Evolutionary conservation across 2,888 invertebrate species (phyloP), one percentile per base, ranked within the genome.

Genomic region (Andrena marginata): DNA sequence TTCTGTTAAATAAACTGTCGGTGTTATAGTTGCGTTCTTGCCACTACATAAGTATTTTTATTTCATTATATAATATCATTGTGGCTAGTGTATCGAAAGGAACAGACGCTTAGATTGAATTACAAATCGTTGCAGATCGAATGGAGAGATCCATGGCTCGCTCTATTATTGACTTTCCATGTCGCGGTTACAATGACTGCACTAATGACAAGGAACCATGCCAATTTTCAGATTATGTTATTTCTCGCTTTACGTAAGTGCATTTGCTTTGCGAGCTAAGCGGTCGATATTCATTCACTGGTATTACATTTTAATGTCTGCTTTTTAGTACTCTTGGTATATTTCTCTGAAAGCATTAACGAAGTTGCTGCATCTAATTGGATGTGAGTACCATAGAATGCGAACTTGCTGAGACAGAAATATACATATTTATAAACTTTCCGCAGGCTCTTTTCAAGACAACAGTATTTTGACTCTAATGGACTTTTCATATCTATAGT

Each of bases 401-500:
- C 16, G 20, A 42, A 31, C 10, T 63, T n/a, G 1, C 20, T 1
- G 2, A 26, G 16, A 1, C 1, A 6, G 49, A 23, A 0, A 16
- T 5, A 5, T 16, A 35, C 20, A 54, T 48, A 56, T 48, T 59
- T 77, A 51, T n/a, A 69, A 33, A 31, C 51, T 51, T 77, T 71
- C 91, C 91, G n/a, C 90, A 95, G 97, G 90, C 95, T 96, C 78
- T 98, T 99, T 94, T 97, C 98, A 0, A 96, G 96, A 89, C 98
- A 99, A 90, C 98, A 98, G 93, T 99, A 98, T 94, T 99, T 99
- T 94, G 99, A 99, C 94, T 97, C 97, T 91, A 97, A 97, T 94
- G 99, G 99, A 26, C 95, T 98, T 71, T 99, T 99, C 93, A 98
- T 99, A 95, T 98, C 98, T 0, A 96, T 98, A 13, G 97, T 98